Evolutionary conservation across 2,113 vertebrate species (phyloP), one percentile per base, ranked within the genome.

Genomic region (Brachypteracias leptosomus): DNA sequence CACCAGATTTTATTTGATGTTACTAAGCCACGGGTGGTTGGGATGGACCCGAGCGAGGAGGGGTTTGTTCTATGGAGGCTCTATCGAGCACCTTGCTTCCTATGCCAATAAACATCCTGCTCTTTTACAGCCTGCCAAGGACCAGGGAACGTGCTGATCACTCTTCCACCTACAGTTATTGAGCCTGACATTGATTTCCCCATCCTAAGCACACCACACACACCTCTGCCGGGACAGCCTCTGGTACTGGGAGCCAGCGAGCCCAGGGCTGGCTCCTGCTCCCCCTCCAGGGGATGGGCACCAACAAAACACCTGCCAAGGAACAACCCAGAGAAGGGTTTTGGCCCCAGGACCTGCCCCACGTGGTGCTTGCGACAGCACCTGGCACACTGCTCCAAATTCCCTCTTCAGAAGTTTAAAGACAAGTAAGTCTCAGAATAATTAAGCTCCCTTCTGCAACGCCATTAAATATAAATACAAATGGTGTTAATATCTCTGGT

Each of bases 401-500:
- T 94, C 87, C 65, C 70, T 75, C 70, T 85, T 86, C 5, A 20
- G 88, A 96, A 93, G 88, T 93, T 95, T 75, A 47, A 83, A 92
- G 61, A 65, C 93, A 79, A 95, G 93, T 36, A 92, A 91, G 70
- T 33, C 58, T 86, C 52, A 4, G 67, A 84, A 95, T 96, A 96
- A 95, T 94, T 96, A 89, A 96, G 94, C 62, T 76, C 94, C 89
- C 94, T 92, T 81, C 79, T 91, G 66, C 83, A 52, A 76, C 25
- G 59, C 92, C 85, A 95, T 96, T 96, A 94, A 96, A 96, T 79
- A 95, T 89, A 96, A 96, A 97, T 96, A 94, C 94, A 97, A 95
- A 97, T 93, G 89, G 90, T 88, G 88, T 90, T 97, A 96, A 97
- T 97, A 95, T 95, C 96, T 95, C 96, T 92, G 88, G 90, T 95